Evolutionary conservation across 2,113 vertebrate genomes (phyloP).

Genomic region (Struthio camelus): DNA sequence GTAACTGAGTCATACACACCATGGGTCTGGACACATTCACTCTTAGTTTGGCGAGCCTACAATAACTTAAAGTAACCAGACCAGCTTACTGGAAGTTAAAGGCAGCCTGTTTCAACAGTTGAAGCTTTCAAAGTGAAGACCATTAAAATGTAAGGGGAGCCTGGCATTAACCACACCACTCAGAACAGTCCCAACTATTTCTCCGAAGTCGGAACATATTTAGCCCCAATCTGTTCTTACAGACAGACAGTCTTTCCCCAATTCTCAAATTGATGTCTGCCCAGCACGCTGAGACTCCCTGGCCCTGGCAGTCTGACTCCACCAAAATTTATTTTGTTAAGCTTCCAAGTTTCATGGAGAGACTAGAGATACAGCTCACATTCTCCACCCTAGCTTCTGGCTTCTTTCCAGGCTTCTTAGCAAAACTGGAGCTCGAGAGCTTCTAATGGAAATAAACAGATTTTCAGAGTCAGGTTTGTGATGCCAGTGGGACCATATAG

Average conservation of each 20-base stretch:
- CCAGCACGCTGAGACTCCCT: not conserved
- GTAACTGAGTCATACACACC: slow-evolving; percentile 15
- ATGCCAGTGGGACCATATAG: not conserved
- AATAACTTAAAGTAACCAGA: not conserved
- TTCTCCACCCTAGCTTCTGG: not conserved
- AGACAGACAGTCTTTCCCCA: not conserved
- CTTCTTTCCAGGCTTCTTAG: not conserved
- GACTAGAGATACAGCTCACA: not conserved
- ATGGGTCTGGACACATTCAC: not conserved
- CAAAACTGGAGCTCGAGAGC: not conserved
- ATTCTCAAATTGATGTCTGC: rapidly evolving
- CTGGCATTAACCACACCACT: not conserved
- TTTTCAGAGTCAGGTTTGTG: rapidly evolving
- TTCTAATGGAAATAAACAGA: not conserved
- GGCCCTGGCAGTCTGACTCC: not conserved
- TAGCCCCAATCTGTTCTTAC: not conserved
- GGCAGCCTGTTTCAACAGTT: not conserved
- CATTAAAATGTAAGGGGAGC: not conserved
- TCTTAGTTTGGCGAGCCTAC: rapidly evolving
- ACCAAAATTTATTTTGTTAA: not conserved
- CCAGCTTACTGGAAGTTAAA: not conserved
- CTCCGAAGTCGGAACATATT: rapidly evolving
- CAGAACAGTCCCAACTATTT: not conserved
- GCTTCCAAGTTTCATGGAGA: not conserved
- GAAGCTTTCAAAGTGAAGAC: not conserved